Base-by-base conservation (phyloP, 2,113 vertebrate species). In the Malurus cyaneus region DNA sequence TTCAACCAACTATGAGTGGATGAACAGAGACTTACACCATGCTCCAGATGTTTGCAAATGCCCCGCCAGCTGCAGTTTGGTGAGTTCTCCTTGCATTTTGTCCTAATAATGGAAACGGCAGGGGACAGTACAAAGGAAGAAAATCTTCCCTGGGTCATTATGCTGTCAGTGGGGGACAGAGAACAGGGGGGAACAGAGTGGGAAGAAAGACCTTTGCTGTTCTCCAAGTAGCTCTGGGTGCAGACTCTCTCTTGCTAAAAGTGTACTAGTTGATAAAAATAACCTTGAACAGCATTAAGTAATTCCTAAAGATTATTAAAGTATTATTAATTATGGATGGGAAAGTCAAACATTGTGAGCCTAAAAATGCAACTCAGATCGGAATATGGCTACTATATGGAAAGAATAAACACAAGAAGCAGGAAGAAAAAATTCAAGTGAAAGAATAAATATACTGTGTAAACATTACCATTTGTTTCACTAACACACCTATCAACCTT, bases 311-410 rank as follows among this genome's bases (percentile, higher is more conserved):
- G 10, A 65, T 80, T 93, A 83, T 57, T 69, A 64, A 24, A 46
- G 36, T 52, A 72, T 85, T 64, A 92, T 56, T 67, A 76, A 79
- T 76, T 82, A 64, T 31, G 14, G 57, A 67, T 72, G 62, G 42
- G 76, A 95, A 93, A 92, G 72, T 72, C 62, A 93, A 93, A 92
- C 18, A 88, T 28, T 13, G 65, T 74, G 72, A 79, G 46, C 20
- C 47, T 17, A 47, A 64, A 92, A 88, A 60, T 31, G 5, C 36
- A 92, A 67, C 53, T 76, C 57, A 36, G 44, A 82, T 76, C 66
- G 76, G 71, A 80, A 86, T 72, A 88, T 31, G 25, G 32, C 41
- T 82, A 36, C 57, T 86, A 44, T n/a, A 79, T 44, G 18, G 41
- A 82, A 92, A 86, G 50, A 46, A 88, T 62, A 95, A 94, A 67